Evolutionary conservation across 1,140 invertebrate genomes (phyloP).

Genomic region (Melipona quadrifasciata): DNA sequence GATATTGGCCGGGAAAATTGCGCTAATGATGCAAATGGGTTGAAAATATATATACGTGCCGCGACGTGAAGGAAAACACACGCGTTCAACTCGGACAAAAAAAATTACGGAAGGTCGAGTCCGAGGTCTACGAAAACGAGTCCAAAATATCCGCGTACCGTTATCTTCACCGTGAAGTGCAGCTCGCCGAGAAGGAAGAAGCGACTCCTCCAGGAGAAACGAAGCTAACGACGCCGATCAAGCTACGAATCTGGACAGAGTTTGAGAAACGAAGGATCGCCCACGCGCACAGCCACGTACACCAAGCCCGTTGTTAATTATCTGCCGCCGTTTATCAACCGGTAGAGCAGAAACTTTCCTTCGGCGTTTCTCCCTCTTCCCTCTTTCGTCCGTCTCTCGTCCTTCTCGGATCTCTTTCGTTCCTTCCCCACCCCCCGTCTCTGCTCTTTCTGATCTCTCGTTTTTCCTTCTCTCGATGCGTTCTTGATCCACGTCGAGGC

Average conservation of each 20-base stretch:
- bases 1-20: no score
- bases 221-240: constrained; percentile 8
- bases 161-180: constrained; percentile 40
- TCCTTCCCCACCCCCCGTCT: neutral
- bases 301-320: constrained; percentile 70
- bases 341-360: constrained; percentile 9
- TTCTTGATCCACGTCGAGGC: neutral
- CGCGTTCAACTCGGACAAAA: neutral
- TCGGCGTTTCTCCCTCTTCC: neutral
- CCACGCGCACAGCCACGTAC: constrained; percentile 58
- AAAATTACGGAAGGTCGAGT: neutral
- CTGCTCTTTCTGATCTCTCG: neutral
- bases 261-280: constrained; percentile 60
- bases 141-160: constrained; percentile 21
- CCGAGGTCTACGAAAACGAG: constrained; percentile 16
- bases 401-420: neutral
- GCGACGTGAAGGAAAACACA: no score
- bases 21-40: no score
- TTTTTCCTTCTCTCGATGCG: neutral
- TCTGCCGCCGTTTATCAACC: constrained; percentile 10
- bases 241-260: constrained; percentile 37
- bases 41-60: no score
- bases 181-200: constrained; percentile 18
- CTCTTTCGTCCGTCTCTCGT: constrained; percentile 6
- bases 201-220: constrained; percentile 18